phyloP scores from a whole-genome alignment of 2,888 invertebrate genomes.

The Dryobotodes eremita region DNA sequence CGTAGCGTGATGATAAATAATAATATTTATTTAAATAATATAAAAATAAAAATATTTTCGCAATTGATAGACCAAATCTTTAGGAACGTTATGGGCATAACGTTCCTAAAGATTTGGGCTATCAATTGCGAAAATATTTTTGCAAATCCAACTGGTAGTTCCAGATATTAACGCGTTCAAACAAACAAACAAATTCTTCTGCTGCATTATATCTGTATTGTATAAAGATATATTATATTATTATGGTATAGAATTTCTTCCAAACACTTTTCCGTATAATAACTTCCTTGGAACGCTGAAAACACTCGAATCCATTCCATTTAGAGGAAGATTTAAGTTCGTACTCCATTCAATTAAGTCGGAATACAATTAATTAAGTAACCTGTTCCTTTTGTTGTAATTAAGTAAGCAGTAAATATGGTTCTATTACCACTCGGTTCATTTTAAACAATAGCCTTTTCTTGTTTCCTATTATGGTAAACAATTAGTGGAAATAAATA shows the following conservation, averaged over 20 bases:
- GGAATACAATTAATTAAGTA: slow-evolving; percentile 64
- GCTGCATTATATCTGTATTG: no score
- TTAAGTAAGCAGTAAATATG: slow-evolving; percentile 59
- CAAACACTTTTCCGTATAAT: background rate
- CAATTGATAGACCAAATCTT: no score
- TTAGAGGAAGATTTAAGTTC: slow-evolving; percentile 56
- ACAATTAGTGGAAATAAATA: slow-evolving; percentile 14
- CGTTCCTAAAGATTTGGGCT: no score
- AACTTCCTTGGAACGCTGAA: background rate
- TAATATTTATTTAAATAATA: no score
- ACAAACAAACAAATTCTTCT: no score
- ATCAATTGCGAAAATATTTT: no score
- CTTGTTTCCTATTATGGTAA: slow-evolving; percentile 16
- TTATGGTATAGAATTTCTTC: background rate
- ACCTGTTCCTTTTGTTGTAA: slow-evolving; percentile 46
- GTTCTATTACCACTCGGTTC: slow-evolving; percentile 29
- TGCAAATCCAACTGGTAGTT: no score
- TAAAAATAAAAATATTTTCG: no score
- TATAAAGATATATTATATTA: no score
- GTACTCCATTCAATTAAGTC: slow-evolving; percentile 54
- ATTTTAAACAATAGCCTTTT: slow-evolving; percentile 16
- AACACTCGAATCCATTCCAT: slow-evolving; percentile 36
- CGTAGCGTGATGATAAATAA: no score
- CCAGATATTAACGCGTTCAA: no score
- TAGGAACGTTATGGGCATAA: no score